Base-by-base conservation (phyloP, 2,888 invertebrate species). In the Dioctria linearis region DNA sequence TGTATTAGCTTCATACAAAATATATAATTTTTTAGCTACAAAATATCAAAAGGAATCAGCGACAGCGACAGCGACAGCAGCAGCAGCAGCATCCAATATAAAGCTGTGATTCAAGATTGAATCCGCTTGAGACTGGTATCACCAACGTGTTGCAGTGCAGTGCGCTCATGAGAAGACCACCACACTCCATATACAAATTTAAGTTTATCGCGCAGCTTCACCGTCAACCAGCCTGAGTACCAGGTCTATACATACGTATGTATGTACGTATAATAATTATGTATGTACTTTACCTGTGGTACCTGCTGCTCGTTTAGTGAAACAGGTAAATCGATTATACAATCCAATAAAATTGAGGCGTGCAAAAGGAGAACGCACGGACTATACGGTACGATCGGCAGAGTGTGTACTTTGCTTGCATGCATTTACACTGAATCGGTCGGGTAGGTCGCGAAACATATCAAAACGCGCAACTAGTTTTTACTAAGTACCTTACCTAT, bases 271-370 rank as follows among this genome's bases (percentile, higher is more conserved):
- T 65, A 37, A 42, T 42, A 65, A 42, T 13, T 65, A 25, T 42
- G 65, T 37, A 57, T 13, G 9, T 5, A 5, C 42, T 9, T 65
- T 11, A 11, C 40, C 65, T 65, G 13, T 42, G 40, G 40, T 42
- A 42, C 42, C 65, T 65, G 40, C 39, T 49, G 67, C 25, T 43
- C 67, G 67, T 67, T 67, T 67, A 67, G 67, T 67, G 67, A 46
- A 67, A 67, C 67, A 67, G 67, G 67, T 67, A 67, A 67, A 67
- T 11, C 49, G 67, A 67, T 67, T 67, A 67, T 46, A 67, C 46
- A 67, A 67, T 46, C 67, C 67, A 67, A 49, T 49, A 67, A 67
- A 67, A 67, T 9, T 46, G 25, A 67, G 42, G 67, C 67, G 67
- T 67, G 49, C 13, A 67, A 67, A 67, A 67, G 67, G 46, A 67